A percentile compares a stretch with the other conserved stretches of the same genome.
These are phyloP conservation scores for Micrastur ruficollis DNA, from an alignment of 2,797 vertebrate genomes.

Conservation along the genomic window DNA sequence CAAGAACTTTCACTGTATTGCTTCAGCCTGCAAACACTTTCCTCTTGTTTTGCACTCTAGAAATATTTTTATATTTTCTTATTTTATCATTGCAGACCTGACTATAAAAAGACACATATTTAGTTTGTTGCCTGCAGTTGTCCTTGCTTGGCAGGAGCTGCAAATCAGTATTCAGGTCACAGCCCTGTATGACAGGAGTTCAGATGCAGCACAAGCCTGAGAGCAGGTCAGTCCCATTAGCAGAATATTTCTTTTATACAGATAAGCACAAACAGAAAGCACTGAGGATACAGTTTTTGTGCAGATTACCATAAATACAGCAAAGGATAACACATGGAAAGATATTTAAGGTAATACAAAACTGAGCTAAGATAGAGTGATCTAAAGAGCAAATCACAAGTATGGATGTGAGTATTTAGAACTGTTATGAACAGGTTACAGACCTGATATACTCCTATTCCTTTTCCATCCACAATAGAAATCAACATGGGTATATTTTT, in stretches of 20 bases:
- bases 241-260: neutral
- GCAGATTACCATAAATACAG: neutral
- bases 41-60: neutral
- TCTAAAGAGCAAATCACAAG: neutral
- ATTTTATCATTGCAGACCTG: neutral
- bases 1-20: neutral
- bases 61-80: neutral
- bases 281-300: neutral
- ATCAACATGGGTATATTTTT: neutral
- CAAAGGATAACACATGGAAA: neutral
- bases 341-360: neutral
- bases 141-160: neutral
- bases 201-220: neutral
- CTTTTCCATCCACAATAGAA: neutral
- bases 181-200: neutral
- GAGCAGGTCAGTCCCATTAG: neutral
- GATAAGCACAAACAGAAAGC: neutral
- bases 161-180: neutral
- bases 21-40: neutral
- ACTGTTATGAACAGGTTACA: neutral
- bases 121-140: neutral
- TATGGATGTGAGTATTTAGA: neutral
- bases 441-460: neutral
- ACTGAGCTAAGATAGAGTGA: neutral
- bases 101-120: neutral